These are phyloP conservation scores for Meles meles DNA, from an alignment of 2,113 vertebrate species.

Conservation along the genomic window DNA sequence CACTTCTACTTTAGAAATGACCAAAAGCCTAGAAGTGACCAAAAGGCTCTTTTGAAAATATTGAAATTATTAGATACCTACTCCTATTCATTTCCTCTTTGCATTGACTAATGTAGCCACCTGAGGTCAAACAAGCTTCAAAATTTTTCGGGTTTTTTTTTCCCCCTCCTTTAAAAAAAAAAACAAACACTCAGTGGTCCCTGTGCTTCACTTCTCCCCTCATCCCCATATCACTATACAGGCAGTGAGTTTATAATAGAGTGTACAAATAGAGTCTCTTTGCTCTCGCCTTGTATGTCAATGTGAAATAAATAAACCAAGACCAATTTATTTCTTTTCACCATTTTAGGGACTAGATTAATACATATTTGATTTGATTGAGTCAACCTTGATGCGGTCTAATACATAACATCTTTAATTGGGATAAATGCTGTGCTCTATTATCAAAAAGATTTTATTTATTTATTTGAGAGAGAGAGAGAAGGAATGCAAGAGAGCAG, in stretches of 20 bases:
- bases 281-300: not conserved
- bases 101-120: not conserved
- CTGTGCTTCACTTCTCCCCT: not conserved
- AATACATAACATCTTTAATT: not conserved
- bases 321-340: not conserved
- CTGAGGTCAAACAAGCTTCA: not conserved
- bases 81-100: not conserved
- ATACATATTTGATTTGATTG: not conserved
- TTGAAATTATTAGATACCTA: not conserved
- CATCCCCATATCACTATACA: not conserved
- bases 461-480: not conserved
- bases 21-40: not conserved
- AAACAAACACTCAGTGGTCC: not conserved
- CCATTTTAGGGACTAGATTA: not conserved
- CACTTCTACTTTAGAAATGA: conserved; percentile 12
- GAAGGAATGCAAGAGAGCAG: not conserved
- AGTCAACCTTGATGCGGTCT: not conserved
- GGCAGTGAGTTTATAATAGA: not conserved
- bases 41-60: not conserved
- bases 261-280: not conserved
- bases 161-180: not conserved
- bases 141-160: not conserved
- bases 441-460: not conserved
- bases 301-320: not conserved
- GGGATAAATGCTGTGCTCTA: not conserved